Conservation (phyloP, 2,113 vertebrate species). For the Nyctibius bracteatus region DNA sequence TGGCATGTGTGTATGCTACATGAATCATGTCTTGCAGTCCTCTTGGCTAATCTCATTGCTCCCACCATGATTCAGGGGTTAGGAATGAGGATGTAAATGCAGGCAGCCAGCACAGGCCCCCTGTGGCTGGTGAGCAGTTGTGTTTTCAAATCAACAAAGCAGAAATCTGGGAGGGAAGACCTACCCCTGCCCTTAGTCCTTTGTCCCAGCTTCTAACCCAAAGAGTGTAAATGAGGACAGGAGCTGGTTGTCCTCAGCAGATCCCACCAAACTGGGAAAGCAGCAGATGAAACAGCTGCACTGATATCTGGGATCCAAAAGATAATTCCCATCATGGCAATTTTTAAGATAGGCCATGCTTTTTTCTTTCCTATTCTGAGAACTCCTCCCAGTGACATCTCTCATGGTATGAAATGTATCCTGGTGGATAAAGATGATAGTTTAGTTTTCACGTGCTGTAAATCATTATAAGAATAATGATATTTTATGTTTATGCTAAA, state of each 20-base stretch:
- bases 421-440: neutral
- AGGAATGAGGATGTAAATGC: neutral
- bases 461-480: neutral
- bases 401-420: neutral
- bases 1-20: neutral
- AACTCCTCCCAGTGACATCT: neutral
- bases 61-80: neutral
- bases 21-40: neutral
- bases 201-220: neutral
- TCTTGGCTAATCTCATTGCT: neutral
- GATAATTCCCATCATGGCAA: neutral
- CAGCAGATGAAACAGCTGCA: neutral
- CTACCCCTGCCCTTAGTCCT: neutral
- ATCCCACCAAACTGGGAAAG: neutral
- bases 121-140: neutral
- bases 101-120: neutral
- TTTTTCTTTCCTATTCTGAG: neutral
- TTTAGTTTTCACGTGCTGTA: neutral
- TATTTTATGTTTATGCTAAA: neutral
- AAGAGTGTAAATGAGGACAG: neutral
- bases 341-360: neutral
- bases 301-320: neutral
- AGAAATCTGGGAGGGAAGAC: neutral
- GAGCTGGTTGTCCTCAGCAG: neutral
- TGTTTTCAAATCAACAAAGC: neutral